phyloP scores from a whole-genome alignment of 2,888 invertebrate genomes.

The Phasia obesa region DNA sequence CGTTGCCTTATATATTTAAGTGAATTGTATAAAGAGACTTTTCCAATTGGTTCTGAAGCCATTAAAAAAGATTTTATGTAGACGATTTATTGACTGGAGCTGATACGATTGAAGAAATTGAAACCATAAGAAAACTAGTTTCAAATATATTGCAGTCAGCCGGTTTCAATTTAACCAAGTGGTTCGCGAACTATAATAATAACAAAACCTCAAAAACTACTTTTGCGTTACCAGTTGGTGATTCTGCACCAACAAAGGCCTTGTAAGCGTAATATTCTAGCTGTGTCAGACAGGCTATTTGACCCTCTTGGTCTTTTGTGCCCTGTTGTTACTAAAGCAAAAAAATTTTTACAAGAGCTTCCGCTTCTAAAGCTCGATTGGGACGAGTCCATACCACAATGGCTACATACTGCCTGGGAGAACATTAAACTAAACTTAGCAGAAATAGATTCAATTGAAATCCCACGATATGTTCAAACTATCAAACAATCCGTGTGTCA shows the following conservation, averaged over 20 bases:
- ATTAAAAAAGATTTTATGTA: slow-evolving; percentile 11
- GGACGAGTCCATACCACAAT: neutral
- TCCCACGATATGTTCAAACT: neutral
- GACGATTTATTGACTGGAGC: slow-evolving; percentile 22
- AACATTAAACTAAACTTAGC: neutral
- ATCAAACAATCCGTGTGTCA: neutral
- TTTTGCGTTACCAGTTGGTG: neutral
- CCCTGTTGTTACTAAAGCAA: neutral
- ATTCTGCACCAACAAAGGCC: no score
- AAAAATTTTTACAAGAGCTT: neutral
- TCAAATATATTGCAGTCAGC: neutral
- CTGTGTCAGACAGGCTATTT: neutral
- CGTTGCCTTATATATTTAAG: slow-evolving; percentile 5
- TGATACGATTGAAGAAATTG: neutral
- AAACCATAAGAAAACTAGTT: neutral
- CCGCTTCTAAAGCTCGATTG: neutral
- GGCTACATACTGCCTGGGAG: neutral
- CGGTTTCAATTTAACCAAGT: no score
- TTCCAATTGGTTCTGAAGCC: slow-evolving; percentile 12
- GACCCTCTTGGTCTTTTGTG: neutral
- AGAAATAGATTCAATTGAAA: no score
- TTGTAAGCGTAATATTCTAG: neutral
- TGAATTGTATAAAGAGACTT: neutral
- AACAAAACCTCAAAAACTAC: slow-evolving; percentile 9
- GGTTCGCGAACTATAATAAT: no score